Evolutionary conservation across 1,140 invertebrate genomes (phyloP).

Genomic region (Microplitis demolitor): DNA sequence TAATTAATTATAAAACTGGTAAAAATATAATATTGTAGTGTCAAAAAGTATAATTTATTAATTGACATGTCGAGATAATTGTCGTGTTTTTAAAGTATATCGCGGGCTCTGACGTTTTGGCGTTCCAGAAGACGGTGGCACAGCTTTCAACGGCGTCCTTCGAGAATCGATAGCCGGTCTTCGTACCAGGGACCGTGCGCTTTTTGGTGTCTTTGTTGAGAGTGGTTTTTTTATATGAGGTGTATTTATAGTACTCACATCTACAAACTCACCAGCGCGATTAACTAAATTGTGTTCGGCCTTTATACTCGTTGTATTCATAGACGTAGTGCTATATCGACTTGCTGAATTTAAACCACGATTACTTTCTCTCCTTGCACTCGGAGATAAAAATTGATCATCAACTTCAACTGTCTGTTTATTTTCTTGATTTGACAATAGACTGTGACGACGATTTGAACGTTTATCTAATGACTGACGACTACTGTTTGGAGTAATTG

Average conservation of each 20-base stretch:
- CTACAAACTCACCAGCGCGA: not conserved
- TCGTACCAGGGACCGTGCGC: slow-evolving; percentile 46
- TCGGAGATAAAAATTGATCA: too few species aligned
- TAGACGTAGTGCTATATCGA: too few species aligned
- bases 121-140: slow-evolving; percentile 44
- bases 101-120: slow-evolving; percentile 53
- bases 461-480: slow-evolving; percentile 24
- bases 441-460: not conserved
- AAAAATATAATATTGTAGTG: not conserved
- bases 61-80: slow-evolving; percentile 35
- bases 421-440: too few species aligned
- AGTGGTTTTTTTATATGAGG: slow-evolving; percentile 57
- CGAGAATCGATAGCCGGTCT: slow-evolving; percentile 43
- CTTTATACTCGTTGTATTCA: not conserved
- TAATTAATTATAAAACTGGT: too few species aligned
- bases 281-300: not conserved
- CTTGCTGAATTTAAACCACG: too few species aligned
- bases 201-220: slow-evolving; percentile 53
- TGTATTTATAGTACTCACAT: slow-evolving; percentile 37
- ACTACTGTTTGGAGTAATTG: slow-evolving; percentile 16
- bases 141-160: slow-evolving; percentile 56
- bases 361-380: too few species aligned
- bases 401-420: too few species aligned
- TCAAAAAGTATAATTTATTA: slow-evolving; percentile 24
- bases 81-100: slow-evolving; percentile 43